These are phyloP conservation scores for Quadroppia sp. DNA, from an alignment of 2,888 invertebrate species.

Conservation along the genomic window DNA sequence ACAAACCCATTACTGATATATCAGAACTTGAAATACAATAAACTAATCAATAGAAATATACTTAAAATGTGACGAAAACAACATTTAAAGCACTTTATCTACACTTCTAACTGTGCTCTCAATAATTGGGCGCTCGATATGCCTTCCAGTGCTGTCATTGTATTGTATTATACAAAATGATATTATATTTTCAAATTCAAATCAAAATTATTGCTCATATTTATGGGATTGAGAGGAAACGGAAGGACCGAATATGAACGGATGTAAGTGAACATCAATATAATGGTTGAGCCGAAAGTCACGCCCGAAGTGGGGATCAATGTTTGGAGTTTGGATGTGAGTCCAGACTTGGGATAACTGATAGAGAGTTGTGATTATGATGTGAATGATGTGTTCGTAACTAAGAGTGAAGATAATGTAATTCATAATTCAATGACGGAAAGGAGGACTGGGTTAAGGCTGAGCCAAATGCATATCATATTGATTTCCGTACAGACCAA, in stretches of 20 bases:
- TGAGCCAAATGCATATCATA: slow-evolving; percentile 10
- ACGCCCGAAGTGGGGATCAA: background rate
- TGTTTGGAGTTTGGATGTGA: background rate
- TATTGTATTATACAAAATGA: no score
- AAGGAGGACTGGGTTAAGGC: background rate
- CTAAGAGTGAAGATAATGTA: background rate
- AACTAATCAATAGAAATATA: no score
- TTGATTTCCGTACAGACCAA: slow-evolving; percentile 10
- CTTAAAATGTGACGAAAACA: no score
- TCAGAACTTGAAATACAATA: no score
- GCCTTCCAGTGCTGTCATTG: no score
- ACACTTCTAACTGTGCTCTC: no score
- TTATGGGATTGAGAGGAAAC: background rate
- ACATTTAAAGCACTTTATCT: no score
- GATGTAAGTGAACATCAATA: slow-evolving; percentile 8
- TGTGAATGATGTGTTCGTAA: background rate
- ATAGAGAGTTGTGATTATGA: background rate
- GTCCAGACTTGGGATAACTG: background rate
- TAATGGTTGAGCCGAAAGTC: background rate
- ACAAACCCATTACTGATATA: background rate
- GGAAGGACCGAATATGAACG: slow-evolving; percentile 1
- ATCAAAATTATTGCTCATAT: background rate
- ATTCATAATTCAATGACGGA: background rate
- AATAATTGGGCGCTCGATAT: no score
- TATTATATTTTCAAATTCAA: no score